phyloP scores from a whole-genome alignment of 2,113 vertebrate species.

The Hyaena hyaena region DNA sequence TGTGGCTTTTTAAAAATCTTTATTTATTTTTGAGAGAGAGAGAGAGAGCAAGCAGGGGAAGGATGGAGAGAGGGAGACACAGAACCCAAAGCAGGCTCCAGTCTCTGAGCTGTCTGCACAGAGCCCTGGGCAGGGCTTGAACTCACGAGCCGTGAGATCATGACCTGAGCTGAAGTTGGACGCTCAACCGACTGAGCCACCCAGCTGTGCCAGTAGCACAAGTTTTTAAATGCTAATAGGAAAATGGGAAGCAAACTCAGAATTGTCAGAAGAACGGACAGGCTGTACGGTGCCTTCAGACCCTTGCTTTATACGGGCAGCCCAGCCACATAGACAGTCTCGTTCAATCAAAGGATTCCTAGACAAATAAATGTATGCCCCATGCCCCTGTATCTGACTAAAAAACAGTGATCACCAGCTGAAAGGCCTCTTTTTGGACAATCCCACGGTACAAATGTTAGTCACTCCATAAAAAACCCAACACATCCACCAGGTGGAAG shows the following conservation, averaged over 20 bases:
- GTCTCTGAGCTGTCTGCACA: too few species aligned
- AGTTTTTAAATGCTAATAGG: conserved; percentile 40
- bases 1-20: too few species aligned
- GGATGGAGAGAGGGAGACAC: too few species aligned
- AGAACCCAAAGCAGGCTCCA: too few species aligned
- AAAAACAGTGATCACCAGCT: background rate
- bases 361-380: background rate
- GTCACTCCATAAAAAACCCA: background rate
- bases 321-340: background rate
- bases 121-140: accelerated
- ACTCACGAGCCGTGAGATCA: too few species aligned
- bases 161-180: too few species aligned
- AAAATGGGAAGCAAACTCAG: conserved; percentile 5
- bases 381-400: background rate
- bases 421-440: background rate
- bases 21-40: too few species aligned
- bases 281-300: background rate
- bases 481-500: background rate
- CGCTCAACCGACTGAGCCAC: too few species aligned
- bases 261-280: background rate
- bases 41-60: too few species aligned
- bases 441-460: background rate
- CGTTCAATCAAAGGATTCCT: background rate
- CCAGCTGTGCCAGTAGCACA: background rate
- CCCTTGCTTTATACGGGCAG: background rate